Conservation (phyloP, 2,888 invertebrate genomes). For the Drosophila paranaensis region DNA sequence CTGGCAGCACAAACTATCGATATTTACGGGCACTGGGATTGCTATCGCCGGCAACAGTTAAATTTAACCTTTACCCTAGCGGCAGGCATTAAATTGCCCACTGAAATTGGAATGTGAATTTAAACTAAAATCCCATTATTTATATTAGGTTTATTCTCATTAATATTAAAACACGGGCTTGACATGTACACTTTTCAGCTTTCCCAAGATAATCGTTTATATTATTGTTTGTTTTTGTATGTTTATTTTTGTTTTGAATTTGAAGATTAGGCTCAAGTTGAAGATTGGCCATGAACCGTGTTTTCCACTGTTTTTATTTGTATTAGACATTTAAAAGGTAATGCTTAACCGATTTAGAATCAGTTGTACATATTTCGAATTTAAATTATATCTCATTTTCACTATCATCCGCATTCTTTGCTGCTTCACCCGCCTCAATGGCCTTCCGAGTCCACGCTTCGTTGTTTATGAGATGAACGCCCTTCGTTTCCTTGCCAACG, state of each 20-base stretch:
- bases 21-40: background rate
- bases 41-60: background rate
- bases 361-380: constrained; percentile 35
- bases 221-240: background rate
- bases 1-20: background rate
- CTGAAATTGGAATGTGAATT: too few relatives aligned
- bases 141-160: too few relatives aligned
- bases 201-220: background rate
- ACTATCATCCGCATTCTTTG: constrained; percentile 87
- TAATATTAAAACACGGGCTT: too few relatives aligned
- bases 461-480: constrained; percentile 93
- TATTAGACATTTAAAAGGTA: constrained; percentile 33
- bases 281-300: constrained; percentile 15
- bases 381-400: constrained; percentile 86
- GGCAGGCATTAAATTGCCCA: too few relatives aligned
- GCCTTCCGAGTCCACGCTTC: constrained; percentile 93
- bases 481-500: constrained; percentile 93
- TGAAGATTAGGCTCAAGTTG: background rate
- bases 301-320: constrained; percentile 26
- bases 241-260: constrained; percentile 1
- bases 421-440: constrained; percentile 93
- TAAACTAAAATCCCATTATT: too few relatives aligned
- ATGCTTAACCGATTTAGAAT: constrained; percentile 45
- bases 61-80: background rate
- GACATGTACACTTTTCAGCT: background rate